Evolutionary conservation across 2,888 invertebrate genomes (phyloP).

Genomic region (Meghimatium bilineatum): DNA sequence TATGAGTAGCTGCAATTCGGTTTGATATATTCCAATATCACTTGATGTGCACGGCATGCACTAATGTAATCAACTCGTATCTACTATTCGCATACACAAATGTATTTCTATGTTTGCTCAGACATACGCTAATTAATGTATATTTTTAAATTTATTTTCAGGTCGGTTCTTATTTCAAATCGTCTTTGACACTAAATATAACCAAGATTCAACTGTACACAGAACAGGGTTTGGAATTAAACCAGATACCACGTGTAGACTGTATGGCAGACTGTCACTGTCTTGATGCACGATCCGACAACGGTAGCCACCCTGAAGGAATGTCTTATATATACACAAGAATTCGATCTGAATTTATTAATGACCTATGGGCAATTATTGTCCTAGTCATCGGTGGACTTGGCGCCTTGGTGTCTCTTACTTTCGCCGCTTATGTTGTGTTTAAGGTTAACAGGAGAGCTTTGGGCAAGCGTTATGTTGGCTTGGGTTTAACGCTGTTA

Average conservation of each 20-base stretch:
- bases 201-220: slow-evolving; percentile 45
- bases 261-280: slow-evolving; percentile 58
- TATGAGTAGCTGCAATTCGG: too few relatives aligned
- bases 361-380: slow-evolving; percentile 89
- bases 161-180: slow-evolving; percentile 43
- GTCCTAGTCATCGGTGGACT: slow-evolving; percentile 88
- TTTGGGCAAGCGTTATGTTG: slow-evolving; percentile 61
- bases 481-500: slow-evolving; percentile 77
- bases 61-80: too few relatives aligned
- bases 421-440: slow-evolving; percentile 90
- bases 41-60: too few relatives aligned
- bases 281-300: slow-evolving; percentile 51
- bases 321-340: slow-evolving; percentile 51
- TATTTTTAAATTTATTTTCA: slow-evolving; percentile 17
- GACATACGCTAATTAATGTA: not conserved
- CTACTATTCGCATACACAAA: too few relatives aligned
- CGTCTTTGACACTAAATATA: slow-evolving; percentile 29
- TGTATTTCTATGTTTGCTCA: too few relatives aligned
- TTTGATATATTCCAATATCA: too few relatives aligned
- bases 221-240: slow-evolving; percentile 43
- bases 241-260: slow-evolving; percentile 25
- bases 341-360: slow-evolving; percentile 58
- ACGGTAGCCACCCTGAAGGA: slow-evolving; percentile 8
- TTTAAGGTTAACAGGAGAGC: slow-evolving; percentile 80
- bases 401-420: slow-evolving; percentile 88